Evolutionary conservation across 2,113 vertebrate genomes (phyloP).

Genomic region (Barbus barbus): DNA sequence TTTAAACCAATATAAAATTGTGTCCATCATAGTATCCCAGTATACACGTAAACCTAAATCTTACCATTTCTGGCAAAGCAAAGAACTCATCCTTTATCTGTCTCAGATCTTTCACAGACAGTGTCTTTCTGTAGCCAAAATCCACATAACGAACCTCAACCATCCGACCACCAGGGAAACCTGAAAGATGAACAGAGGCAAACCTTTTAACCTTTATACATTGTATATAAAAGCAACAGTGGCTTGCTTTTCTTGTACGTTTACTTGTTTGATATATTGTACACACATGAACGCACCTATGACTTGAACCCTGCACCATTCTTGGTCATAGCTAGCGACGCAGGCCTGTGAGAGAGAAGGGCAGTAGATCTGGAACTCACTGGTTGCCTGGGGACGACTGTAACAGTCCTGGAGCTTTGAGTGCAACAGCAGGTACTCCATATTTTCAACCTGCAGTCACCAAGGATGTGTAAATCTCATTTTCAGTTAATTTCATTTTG

Average conservation of each 20-base stretch:
- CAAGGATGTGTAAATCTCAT: background rate
- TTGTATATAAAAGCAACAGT: background rate
- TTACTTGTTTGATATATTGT: background rate
- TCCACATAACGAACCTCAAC: constrained; percentile 86
- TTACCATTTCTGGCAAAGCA: constrained; percentile 83
- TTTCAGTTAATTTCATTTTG: background rate
- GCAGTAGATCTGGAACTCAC: constrained; percentile 73
- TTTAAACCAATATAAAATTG: too few relatives aligned
- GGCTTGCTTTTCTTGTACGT: background rate
- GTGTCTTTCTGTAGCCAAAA: constrained; percentile 76
- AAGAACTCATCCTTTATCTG: constrained; percentile 87
- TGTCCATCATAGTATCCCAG: background rate
- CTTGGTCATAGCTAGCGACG: constrained; percentile 78
- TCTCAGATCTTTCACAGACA: constrained; percentile 79
- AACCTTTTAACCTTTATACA: background rate
- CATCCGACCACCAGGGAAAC: constrained; percentile 73
- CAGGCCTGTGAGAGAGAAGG: constrained; percentile 84
- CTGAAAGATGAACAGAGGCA: constrained; percentile 66
- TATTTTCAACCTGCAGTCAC: constrained; percentile 73
- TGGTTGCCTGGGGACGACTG: constrained; percentile 50
- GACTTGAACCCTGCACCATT: constrained; percentile 88
- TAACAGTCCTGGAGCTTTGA: constrained; percentile 81
- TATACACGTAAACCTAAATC: background rate
- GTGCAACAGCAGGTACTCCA: constrained; percentile 74
- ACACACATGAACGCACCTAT: constrained; percentile 72